Conservation (phyloP, 2,113 vertebrate species). For the Odontesthes bonariensis region DNA sequence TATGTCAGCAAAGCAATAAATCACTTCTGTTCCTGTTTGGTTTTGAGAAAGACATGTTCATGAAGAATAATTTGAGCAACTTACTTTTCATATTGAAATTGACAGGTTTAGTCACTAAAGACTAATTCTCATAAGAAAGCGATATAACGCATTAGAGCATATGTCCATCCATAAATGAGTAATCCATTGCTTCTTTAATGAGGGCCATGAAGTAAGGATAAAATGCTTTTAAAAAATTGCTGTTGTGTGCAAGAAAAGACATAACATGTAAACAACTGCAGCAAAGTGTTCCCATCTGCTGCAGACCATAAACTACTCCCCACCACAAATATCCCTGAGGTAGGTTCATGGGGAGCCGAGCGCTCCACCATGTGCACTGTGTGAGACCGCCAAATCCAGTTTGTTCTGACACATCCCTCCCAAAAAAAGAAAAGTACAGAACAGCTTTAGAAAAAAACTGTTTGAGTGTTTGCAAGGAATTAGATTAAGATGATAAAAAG, state of each 20-base stretch:
- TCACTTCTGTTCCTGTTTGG: constrained; percentile 8
- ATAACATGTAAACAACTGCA: constrained; percentile 76
- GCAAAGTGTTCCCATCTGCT: constrained; percentile 82
- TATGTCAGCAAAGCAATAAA: constrained; percentile 3
- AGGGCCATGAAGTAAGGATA: constrained; percentile 41
- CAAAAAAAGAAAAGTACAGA: neutral
- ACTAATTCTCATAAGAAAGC: constrained; percentile 40
- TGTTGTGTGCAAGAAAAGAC: constrained; percentile 70
- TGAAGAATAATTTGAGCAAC: constrained; percentile 8
- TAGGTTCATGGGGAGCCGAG: constrained; percentile 73
- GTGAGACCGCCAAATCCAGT: constrained; percentile 60
- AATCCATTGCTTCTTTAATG: constrained; percentile 61
- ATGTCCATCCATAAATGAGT: constrained; percentile 47
- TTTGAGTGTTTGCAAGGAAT: constrained; percentile 16
- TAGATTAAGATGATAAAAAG: constrained; percentile 20
- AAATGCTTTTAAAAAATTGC: constrained; percentile 50
- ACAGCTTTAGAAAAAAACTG: constrained; percentile 7
- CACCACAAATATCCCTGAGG: constrained; percentile 74
- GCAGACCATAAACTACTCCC: constrained; percentile 65
- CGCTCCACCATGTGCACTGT: constrained; percentile 47
- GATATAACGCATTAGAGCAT: constrained; percentile 42
- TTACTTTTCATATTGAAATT: constrained; percentile 15
- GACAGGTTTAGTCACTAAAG: neutral
- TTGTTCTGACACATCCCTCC: constrained; percentile 52
- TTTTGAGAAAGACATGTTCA: constrained; percentile 8